Conservation (phyloP, 2,888 invertebrate species). For the Hydrotaea diabolus region DNA sequence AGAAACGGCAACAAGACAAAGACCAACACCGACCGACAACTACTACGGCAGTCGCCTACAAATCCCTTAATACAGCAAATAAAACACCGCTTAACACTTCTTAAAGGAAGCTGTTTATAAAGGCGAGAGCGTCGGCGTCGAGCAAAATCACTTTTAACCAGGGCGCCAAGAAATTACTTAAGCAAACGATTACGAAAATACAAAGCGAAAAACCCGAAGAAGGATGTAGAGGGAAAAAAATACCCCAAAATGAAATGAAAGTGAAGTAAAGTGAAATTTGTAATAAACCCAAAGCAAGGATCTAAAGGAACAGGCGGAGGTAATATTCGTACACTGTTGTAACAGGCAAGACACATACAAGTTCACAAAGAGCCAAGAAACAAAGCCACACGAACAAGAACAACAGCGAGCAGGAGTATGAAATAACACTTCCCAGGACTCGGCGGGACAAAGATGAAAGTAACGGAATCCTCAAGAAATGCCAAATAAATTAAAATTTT, state of each 20-base stretch:
- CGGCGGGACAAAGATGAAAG: not conserved
- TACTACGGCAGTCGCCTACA: not conserved
- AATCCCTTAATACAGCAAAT: slow-evolving; percentile 37
- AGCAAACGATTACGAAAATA: slow-evolving; percentile 41
- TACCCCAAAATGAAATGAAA: not conserved
- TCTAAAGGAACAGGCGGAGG: slow-evolving; percentile 19
- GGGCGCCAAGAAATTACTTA: slow-evolving; percentile 64
- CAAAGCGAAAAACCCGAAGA: not conserved
- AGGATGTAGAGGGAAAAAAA: not conserved
- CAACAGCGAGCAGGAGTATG: too few relatives aligned
- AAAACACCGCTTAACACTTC: slow-evolving; percentile 46
- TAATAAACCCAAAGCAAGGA: slow-evolving; percentile 42
- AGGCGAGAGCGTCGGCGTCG: not conserved
- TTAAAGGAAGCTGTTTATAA: slow-evolving; percentile 3
- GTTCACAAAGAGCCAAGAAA: not conserved
- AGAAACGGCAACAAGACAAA: not conserved
- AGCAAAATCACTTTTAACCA: slow-evolving; percentile 35
- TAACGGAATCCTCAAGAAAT: slow-evolving; percentile 38
- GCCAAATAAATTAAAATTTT: slow-evolving; percentile 41
- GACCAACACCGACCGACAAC: not conserved
- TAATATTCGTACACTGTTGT: slow-evolving; percentile 27
- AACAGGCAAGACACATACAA: not conserved
- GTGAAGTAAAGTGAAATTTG: slow-evolving; percentile 5
- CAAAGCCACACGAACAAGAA: not conserved
- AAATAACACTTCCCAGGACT: not conserved